Base-by-base conservation (phyloP, 37 sponge, comb jelly and placozoan genomes). In the Beroe forskalii region DNA sequence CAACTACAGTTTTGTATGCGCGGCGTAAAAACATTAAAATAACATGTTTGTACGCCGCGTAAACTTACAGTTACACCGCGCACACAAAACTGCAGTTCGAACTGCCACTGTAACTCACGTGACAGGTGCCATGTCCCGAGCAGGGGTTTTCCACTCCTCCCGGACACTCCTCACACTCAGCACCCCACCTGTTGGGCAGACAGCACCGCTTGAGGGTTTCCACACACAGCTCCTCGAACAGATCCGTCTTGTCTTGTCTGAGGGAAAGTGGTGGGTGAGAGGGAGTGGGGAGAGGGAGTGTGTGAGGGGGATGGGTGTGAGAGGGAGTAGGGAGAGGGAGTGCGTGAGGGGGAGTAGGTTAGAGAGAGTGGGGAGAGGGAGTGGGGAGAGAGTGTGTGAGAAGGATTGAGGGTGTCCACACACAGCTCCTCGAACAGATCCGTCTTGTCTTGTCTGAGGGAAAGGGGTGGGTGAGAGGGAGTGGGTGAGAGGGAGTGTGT, bases 81-180 rank as follows among this genome's bases (percentile, higher is more conserved):
- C n/a, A n/a, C n/a, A n/a, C n/a, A n/a, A n/a, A n/a, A n/a, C n/a
- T n/a, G n/a, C n/a, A n/a, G n/a, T n/a, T n/a, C n/a, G n/a, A n/a
- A n/a, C n/a, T n/a, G n/a, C n/a, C n/a, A n/a, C n/a, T n/a, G n/a
- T n/a, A 17, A 92, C 92, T 69, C 32, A 96, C 97, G 67, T 89
- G 76, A 90, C 97, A 96, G 36, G 64, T 91, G 23, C 97, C 97
- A 62, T 91, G 92, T 0, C 94, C 94, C 63, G 93, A 91, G 67
- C 97, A 96, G 0, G 94, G 92, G 9, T 91, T 61, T 14, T 94
- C 94, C 0, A 61, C 67, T 0, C 94, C 95, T 0, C 97, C 97
- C 38, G 97, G 95, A 76, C 97, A 96, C 30, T 91, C 95, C 91
- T 32, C 31, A 91, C 60, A 90, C 36, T 76, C 62, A 12, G 86